Evolutionary conservation across 2,888 invertebrate species (phyloP).

Genomic region (Physocephala rufipes): DNA sequence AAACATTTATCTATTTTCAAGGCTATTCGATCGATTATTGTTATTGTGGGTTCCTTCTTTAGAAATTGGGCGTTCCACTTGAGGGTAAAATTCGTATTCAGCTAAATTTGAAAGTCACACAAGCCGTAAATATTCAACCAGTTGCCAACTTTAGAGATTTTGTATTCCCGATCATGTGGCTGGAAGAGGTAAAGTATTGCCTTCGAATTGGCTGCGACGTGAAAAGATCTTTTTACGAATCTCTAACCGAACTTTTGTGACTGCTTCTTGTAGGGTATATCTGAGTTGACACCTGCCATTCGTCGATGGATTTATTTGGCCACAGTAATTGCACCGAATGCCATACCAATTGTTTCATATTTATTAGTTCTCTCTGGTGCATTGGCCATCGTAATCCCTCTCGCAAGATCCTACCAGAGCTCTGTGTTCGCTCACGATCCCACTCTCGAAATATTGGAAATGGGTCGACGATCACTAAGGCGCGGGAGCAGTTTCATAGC

Average conservation of each 20-base stretch:
- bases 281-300: slow-evolving; percentile 81
- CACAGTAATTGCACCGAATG: slow-evolving; percentile 79
- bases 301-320: slow-evolving; percentile 82
- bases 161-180: slow-evolving; percentile 87
- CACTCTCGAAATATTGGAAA: slow-evolving; percentile 78
- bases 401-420: slow-evolving; percentile 79
- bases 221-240: too few species aligned
- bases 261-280: slow-evolving; percentile 71
- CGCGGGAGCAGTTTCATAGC: slow-evolving; percentile 68
- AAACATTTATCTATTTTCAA: too few species aligned
- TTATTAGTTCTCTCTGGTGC: slow-evolving; percentile 77
- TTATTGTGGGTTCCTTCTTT: slow-evolving; percentile 44
- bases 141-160: slow-evolving; percentile 82
- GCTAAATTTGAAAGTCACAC: slow-evolving; percentile 81
- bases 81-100: slow-evolving; percentile 85
- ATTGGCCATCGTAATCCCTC: slow-evolving; percentile 72
- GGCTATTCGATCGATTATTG: too few species aligned
- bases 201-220: background rate
- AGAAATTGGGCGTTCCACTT: slow-evolving; percentile 87
- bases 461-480: slow-evolving; percentile 77
- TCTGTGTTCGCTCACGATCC: slow-evolving; percentile 74
- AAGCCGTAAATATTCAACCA: slow-evolving; percentile 75
- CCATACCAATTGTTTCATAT: slow-evolving; percentile 77
- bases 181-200: slow-evolving; percentile 75
- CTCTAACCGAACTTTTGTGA: background rate